Conservation (phyloP, 2,888 invertebrate species). For the Nudaria mundana region DNA sequence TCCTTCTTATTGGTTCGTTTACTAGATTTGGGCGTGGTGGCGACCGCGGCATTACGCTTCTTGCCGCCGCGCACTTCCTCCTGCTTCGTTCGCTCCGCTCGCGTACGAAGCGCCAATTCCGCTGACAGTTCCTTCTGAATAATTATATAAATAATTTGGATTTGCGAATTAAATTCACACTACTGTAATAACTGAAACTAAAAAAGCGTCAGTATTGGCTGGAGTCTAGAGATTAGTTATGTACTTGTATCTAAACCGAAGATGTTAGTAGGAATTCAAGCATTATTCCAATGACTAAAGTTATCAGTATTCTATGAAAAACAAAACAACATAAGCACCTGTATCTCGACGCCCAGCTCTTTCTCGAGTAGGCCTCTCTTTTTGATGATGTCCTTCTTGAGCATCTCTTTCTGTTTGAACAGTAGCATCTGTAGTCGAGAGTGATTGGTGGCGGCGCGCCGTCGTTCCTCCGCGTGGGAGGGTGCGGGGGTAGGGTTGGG, state of each 20-base stretch:
- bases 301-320: too few species aligned
- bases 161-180: too few species aligned
- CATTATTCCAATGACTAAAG: background rate
- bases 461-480: slow-evolving; percentile 67
- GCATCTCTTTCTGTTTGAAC: slow-evolving; percentile 93
- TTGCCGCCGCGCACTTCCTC: slow-evolving; percentile 83
- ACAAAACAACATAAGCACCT: too few species aligned
- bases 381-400: slow-evolving; percentile 96
- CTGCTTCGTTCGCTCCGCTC: slow-evolving; percentile 86
- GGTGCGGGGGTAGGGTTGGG: slow-evolving; percentile 12
- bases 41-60: slow-evolving; percentile 47
- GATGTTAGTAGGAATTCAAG: background rate
- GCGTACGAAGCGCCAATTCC: slow-evolving; percentile 86
- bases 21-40: slow-evolving; percentile 45
- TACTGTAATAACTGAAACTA: too few species aligned
- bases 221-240: background rate
- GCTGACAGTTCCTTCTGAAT: slow-evolving; percentile 87
- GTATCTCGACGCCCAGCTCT: slow-evolving; percentile 94
- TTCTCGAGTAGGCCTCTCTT: slow-evolving; percentile 94
- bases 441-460: slow-evolving; percentile 77
- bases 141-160: background rate
- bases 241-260: background rate
- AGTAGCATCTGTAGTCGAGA: slow-evolving; percentile 87
- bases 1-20: slow-evolving; percentile 83
- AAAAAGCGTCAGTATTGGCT: background rate